A percentile compares a stretch with the other conserved stretches of the same genome.
Evolutionary conservation across 2,797 vertebrate species (phyloP).

Genomic region (Momotus momota): DNA sequence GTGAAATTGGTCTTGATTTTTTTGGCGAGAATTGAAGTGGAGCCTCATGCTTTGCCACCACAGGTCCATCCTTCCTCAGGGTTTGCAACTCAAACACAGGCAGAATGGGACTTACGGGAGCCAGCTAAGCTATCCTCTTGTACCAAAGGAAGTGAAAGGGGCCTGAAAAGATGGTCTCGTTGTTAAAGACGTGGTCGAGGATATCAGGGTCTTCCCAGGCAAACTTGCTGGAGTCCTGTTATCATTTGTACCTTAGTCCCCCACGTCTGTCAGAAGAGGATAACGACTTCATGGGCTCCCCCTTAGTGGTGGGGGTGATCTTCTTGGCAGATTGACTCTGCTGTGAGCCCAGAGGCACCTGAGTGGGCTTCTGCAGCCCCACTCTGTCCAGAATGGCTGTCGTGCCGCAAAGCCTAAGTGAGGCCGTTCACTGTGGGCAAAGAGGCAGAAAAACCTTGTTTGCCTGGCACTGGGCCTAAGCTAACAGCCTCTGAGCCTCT

Average conservation of each 20-base stretch:
- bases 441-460: conserved; percentile 27
- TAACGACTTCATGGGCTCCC: not conserved
- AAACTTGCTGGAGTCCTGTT: not conserved
- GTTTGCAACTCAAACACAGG: not conserved
- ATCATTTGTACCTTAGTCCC: not conserved
- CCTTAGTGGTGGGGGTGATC: not conserved
- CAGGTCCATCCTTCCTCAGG: not conserved
- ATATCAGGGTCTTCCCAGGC: conserved; percentile 39
- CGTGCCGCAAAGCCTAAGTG: not conserved
- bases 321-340: conserved; percentile 17
- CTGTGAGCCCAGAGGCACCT: conserved; percentile 1
- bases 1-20: not conserved
- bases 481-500: conserved; percentile 26
- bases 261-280: not conserved
- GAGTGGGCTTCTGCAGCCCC: not conserved
- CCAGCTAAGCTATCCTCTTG: not conserved
- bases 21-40: not conserved
- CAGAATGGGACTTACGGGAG: rapidly evolving
- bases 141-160: not conserved
- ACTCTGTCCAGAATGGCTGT: not conserved
- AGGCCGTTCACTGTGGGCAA: not conserved
- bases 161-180: not conserved
- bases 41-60: not conserved
- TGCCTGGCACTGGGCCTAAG: conserved; percentile 31
- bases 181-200: not conserved